Base-by-base conservation (phyloP, 2,113 vertebrate species). In the Plecotus auritus region DNA sequence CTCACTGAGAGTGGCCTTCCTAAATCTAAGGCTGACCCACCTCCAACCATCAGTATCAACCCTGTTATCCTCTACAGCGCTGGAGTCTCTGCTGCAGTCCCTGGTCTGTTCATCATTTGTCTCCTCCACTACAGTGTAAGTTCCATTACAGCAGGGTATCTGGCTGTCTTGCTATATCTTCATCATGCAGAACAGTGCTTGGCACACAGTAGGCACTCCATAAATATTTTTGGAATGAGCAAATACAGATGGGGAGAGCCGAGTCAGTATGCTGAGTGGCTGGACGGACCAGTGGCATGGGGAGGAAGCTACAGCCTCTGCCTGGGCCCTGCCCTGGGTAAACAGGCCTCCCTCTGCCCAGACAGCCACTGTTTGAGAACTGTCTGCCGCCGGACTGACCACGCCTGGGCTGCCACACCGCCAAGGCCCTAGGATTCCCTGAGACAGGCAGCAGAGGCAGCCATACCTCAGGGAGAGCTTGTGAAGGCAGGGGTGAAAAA, bases 291-390 rank as follows among this genome's bases (percentile, higher is more conserved):
- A 11, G n/a, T 13, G 92, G 83, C 26, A 5, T 73, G 69, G 37
- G 77, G 61, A 93, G 87, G 85, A 95, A 90, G 92, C 73, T 22
- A 32, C 67, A 69, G 91, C 67, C 82, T 45, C 47, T 45, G 96
- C 90, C 87, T 64, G 76, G 69, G 96, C 78, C 88, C 85, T 73
- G 91, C 97, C 96, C 67, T 96, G 69, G 82, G 96, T 96, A 95
- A 97, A 97, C 30, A 97, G 93, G 35, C 23, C 91, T 88, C 74
- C 45, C 72, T 94, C 82, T 56, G 23, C 91, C 92, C 90, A 97
- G 97, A 97, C 97, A 59, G 92, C 82, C 67, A 13, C 96, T 97
- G n/a, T 97, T 96, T 97, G 91, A 96, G 69, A 5, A 97, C 85
- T 56, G 97, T 97, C 97, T 96, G 95, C 86, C 6, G 0, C 4